phyloP scores from a whole-genome alignment of 1,140 invertebrate species.

The Carcinoscorpius rotundicauda region DNA sequence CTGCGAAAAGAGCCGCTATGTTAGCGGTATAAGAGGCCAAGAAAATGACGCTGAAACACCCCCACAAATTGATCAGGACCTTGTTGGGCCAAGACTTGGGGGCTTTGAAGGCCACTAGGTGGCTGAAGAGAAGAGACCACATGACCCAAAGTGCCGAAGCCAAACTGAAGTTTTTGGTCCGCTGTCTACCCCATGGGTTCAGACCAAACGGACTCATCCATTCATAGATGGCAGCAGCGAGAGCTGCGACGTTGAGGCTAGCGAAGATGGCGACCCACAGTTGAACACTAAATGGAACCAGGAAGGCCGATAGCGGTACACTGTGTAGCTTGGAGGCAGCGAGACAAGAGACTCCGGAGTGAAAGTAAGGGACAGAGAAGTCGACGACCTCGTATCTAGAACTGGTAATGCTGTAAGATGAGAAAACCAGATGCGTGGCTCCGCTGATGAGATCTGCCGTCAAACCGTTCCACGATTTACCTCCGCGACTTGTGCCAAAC shows the following conservation, averaged over 20 bases:
- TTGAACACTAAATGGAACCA: slow-evolving; percentile 74
- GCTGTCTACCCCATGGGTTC: slow-evolving; percentile 86
- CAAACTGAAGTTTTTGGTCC: slow-evolving; percentile 75
- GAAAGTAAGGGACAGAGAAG: slow-evolving; percentile 81
- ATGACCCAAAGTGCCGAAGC: slow-evolving; percentile 82
- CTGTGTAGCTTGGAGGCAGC: slow-evolving; percentile 60
- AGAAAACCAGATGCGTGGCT: slow-evolving; percentile 76
- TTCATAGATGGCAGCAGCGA: slow-evolving; percentile 82
- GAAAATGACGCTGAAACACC: slow-evolving; percentile 86
- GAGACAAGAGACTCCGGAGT: slow-evolving; percentile 72
- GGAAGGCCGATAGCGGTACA: slow-evolving; percentile 75
- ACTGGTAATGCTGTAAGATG: slow-evolving; percentile 69
- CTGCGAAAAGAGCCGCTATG: slow-evolving; percentile 82
- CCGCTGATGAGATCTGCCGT: slow-evolving; percentile 71
- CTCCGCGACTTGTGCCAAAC: slow-evolving; percentile 42
- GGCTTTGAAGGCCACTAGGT: slow-evolving; percentile 89
- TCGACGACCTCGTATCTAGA: slow-evolving; percentile 56
- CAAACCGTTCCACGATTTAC: slow-evolving; percentile 62
- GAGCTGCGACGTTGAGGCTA: slow-evolving; percentile 73
- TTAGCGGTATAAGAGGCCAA: slow-evolving; percentile 89
- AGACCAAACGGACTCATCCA: slow-evolving; percentile 87
- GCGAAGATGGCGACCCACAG: slow-evolving; percentile 88
- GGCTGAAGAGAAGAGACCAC: slow-evolving; percentile 82
- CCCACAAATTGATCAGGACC: slow-evolving; percentile 88
- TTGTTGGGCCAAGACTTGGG: slow-evolving; percentile 95